Conservation (phyloP, 1,140 invertebrate species). For the Ptiloglossa arizonensis region DNA sequence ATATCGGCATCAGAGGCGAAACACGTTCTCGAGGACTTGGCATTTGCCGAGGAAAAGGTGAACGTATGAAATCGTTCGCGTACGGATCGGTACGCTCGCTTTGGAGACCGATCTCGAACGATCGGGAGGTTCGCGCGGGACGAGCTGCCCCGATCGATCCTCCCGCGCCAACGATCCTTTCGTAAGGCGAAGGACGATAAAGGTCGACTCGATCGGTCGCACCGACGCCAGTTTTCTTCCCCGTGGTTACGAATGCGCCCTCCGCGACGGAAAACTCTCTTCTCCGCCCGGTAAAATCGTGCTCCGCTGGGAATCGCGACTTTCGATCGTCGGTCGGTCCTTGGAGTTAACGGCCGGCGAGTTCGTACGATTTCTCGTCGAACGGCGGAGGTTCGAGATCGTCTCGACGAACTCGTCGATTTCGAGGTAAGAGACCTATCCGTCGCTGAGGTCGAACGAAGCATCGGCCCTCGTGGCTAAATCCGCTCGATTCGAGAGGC, state of each 20-base stretch:
- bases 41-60: conserved; percentile 69
- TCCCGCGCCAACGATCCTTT: conserved; percentile 62
- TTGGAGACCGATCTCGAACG: conserved; percentile 34
- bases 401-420: background rate
- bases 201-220: conserved; percentile 55
- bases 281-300: too few relatives aligned
- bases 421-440: too few relatives aligned
- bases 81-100: background rate
- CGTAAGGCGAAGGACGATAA: conserved; percentile 72
- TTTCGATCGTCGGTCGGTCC: background rate
- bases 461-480: too few relatives aligned
- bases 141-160: conserved; percentile 52
- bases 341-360: conserved; percentile 5
- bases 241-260: too few relatives aligned
- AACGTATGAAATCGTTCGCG: conserved; percentile 56
- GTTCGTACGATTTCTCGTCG: background rate
- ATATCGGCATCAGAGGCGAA: conserved; percentile 60
- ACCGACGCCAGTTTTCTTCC: too few relatives aligned
- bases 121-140: conserved; percentile 31
- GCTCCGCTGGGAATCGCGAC: too few relatives aligned
- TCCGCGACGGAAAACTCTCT: too few relatives aligned
- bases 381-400: background rate
- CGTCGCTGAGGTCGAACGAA: too few relatives aligned
- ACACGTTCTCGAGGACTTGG: conserved; percentile 66
- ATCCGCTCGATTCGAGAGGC: too few relatives aligned